phyloP scores from a whole-genome alignment of 2,797 vertebrate genomes.

The Threskiornis aethiopicus region DNA sequence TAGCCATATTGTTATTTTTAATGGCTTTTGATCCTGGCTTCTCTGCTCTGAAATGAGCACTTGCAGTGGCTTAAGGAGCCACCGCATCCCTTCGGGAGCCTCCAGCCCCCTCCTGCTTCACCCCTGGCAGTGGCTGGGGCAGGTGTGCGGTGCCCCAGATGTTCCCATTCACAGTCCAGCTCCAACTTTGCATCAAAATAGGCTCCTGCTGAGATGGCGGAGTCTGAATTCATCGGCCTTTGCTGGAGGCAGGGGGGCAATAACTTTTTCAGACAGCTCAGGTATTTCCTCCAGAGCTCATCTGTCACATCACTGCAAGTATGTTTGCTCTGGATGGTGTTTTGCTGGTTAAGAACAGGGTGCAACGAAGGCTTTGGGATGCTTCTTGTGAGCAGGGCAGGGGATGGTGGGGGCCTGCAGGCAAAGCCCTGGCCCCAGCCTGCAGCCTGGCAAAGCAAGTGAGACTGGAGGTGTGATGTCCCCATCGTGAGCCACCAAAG shows the following conservation, averaged over 20 bases:
- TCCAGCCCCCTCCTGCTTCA: not conserved
- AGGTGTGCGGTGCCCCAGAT: not conserved
- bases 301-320: not conserved
- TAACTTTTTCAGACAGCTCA: constrained; percentile 3
- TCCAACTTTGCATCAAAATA: constrained; percentile 13
- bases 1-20: not conserved
- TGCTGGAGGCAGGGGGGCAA: not conserved
- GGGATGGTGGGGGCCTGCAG: not conserved
- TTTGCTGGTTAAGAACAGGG: not conserved
- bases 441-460: not conserved
- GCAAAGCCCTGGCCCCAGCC: not conserved
- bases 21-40: not conserved
- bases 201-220: not conserved
- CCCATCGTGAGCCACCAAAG: not conserved
- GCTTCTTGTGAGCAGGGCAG: not conserved
- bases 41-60: not conserved
- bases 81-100: not conserved
- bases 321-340: not conserved
- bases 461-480: not conserved
- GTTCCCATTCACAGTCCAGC: not conserved
- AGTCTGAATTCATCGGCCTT: not conserved
- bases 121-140: accelerated
- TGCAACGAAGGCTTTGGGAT: not conserved
- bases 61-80: not conserved
- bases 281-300: constrained; percentile 11